Percentiles rank a stretch among this genome's conserved stretches.
These are phyloP conservation scores for Cerastoderma edule DNA, from an alignment of 2,888 invertebrate species.

Conservation along the genomic window DNA sequence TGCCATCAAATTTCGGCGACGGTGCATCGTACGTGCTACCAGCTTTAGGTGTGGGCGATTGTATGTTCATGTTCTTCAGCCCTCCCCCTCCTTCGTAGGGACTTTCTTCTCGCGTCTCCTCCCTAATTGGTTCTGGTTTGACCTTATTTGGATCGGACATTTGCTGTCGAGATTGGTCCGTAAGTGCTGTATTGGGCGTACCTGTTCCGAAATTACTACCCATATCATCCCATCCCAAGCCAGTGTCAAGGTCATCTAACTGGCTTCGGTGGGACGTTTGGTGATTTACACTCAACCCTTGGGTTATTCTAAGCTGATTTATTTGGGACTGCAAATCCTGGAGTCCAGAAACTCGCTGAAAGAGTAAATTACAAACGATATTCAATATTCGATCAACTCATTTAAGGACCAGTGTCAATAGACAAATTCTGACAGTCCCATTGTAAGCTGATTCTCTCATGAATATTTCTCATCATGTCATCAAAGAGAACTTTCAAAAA, in stretches of 20 bases:
- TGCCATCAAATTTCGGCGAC: slow-evolving; percentile 36
- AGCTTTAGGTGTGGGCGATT: slow-evolving; percentile 50
- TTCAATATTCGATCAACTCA: too few relatives aligned
- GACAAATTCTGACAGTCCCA: too few relatives aligned
- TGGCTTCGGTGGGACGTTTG: slow-evolving; percentile 51
- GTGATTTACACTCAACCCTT: slow-evolving; percentile 55
- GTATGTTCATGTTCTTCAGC: slow-evolving; percentile 53
- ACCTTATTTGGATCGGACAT: slow-evolving; percentile 54
- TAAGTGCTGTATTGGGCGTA: slow-evolving; percentile 37
- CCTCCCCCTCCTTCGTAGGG: slow-evolving; percentile 55
- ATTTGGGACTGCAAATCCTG: slow-evolving; percentile 74
- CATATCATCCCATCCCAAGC: slow-evolving; percentile 61
- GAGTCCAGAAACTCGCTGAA: slow-evolving; percentile 74
- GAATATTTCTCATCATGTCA: too few relatives aligned
- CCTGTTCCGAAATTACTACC: slow-evolving; percentile 55
- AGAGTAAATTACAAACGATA: slow-evolving; percentile 37
- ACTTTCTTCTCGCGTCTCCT: slow-evolving; percentile 52
- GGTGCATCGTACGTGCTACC: slow-evolving; percentile 21
- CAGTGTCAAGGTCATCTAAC: slow-evolving; percentile 63
- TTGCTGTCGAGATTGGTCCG: slow-evolving; percentile 49
- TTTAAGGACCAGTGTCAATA: too few relatives aligned
- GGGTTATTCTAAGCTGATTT: slow-evolving; percentile 67
- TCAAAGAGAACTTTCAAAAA: too few relatives aligned
- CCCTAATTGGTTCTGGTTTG: slow-evolving; percentile 36
- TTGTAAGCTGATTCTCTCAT: too few relatives aligned